Conservation (phyloP, 2,113 vertebrate genomes). For the Phainopepla nitens region DNA sequence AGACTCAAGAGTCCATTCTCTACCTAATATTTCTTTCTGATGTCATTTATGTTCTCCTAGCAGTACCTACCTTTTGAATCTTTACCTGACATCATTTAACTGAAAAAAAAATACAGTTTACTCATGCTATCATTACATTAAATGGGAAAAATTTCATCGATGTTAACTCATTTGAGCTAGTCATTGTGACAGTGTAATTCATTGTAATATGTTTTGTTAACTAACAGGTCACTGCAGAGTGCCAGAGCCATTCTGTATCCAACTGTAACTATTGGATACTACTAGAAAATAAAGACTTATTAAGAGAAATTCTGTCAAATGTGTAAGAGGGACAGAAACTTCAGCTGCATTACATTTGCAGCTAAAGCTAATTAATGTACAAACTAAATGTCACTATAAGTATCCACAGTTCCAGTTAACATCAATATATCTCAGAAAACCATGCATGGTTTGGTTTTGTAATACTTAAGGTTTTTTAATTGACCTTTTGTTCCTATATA, state of each 20-base stretch:
- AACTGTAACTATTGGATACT: not conserved
- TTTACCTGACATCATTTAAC: not conserved
- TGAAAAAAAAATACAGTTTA: not conserved
- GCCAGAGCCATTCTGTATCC: not conserved
- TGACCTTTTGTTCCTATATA: not conserved
- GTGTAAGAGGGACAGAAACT: not conserved
- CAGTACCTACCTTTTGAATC: not conserved
- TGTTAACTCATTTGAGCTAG: not conserved
- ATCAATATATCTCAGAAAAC: not conserved
- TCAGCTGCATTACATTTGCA: not conserved
- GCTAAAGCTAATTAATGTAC: not conserved
- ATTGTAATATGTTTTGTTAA: not conserved
- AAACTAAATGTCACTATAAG: not conserved
- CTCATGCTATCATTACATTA: not conserved
- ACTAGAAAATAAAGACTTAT: not conserved
- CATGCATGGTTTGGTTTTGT: not conserved
- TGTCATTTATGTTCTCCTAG: not conserved
- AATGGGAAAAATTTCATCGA: not conserved
- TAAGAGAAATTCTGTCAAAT: not conserved
- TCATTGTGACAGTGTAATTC: not conserved
- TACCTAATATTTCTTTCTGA: not conserved
- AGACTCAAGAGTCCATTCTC: not conserved
- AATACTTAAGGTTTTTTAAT: not conserved
- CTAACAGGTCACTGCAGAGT: not conserved
- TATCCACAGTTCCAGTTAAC: not conserved